Conservation (phyloP, 2,113 vertebrate genomes). For the Megaptera novaeangliae region DNA sequence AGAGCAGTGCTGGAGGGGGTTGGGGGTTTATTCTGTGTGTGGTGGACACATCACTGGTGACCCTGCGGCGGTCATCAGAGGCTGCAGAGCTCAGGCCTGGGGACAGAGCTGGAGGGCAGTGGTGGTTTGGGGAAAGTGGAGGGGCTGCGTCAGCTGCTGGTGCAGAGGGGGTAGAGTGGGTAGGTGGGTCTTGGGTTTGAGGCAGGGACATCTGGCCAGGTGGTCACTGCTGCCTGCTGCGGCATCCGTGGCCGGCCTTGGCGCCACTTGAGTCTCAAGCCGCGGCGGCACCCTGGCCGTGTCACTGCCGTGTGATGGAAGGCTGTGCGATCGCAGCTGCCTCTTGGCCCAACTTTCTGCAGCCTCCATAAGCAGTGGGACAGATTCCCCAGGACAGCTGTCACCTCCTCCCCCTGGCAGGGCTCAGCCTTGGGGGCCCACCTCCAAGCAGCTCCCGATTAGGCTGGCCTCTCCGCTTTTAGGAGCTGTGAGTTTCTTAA, state of each 20-base stretch:
- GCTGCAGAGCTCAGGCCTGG: background rate
- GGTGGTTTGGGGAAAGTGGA: background rate
- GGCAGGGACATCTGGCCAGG: background rate
- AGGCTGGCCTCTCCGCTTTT: background rate
- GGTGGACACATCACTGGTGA: background rate
- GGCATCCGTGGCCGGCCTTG: background rate
- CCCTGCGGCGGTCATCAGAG: background rate
- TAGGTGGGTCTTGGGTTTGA: background rate
- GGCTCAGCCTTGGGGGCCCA: background rate
- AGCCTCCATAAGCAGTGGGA: no score
- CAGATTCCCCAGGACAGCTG: background rate
- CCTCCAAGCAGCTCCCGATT: background rate
- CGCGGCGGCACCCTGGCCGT: background rate
- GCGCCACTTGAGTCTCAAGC: background rate
- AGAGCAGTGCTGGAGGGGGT: background rate
- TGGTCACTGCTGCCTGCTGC: background rate
- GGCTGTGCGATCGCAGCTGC: accelerated
- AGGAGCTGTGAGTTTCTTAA: background rate
- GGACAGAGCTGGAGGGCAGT: background rate
- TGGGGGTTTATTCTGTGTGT: accelerated
- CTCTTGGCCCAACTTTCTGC: background rate
- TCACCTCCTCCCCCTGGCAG: background rate
- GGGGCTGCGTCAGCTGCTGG: background rate
- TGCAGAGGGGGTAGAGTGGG: background rate
- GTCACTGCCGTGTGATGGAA: background rate